Conservation (phyloP, 2,888 invertebrate species). For the Lepidonotus clava region DNA sequence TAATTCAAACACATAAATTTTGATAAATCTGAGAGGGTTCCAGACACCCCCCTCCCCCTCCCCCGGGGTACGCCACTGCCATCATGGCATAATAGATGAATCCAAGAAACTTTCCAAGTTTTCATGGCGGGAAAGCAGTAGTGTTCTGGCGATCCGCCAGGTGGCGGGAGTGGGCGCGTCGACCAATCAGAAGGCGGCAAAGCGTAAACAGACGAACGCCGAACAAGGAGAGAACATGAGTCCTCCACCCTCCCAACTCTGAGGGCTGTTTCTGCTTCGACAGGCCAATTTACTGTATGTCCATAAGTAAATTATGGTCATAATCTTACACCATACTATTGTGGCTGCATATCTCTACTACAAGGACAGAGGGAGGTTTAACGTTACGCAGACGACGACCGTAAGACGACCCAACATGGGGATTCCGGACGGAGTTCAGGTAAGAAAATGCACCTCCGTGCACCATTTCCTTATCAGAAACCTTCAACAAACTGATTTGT, state of each 20-base stretch:
- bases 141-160: no score
- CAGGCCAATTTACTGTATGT: neutral
- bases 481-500: no score
- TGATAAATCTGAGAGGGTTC: no score
- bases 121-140: no score
- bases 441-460: neutral
- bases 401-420: constrained; percentile 6
- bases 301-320: constrained; percentile 39
- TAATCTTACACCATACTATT: constrained; percentile 49
- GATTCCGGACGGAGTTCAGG: constrained; percentile 34
- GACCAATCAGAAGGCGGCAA: neutral
- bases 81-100: no score
- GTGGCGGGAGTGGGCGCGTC: constrained; percentile 17
- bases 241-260: neutral
- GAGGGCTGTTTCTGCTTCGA: neutral
- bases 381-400: neutral
- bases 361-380: constrained; percentile 44
- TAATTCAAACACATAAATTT: no score
- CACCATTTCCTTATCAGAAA: neutral
- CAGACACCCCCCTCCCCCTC: no score
- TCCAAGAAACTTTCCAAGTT: no score
- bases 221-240: constrained; percentile 22
- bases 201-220: constrained; percentile 35
- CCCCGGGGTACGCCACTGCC: no score
- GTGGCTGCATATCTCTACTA: constrained; percentile 18